These are phyloP conservation scores for Linepithema humile DNA, from an alignment of 1,140 invertebrate species.

Conservation along the genomic window DNA sequence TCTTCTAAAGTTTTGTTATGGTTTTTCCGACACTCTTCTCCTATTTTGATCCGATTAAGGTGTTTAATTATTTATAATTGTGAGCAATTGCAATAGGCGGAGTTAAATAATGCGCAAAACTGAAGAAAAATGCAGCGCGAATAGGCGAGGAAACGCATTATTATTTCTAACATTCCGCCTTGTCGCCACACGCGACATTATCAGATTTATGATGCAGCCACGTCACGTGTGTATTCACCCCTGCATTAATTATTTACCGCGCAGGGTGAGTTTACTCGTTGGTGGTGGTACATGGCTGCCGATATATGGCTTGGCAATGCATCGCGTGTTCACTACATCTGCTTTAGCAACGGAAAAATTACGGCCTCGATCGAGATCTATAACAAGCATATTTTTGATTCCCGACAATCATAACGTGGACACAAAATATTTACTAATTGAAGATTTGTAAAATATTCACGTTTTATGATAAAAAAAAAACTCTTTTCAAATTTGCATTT, in stretches of 20 bases:
- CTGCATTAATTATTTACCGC: slow-evolving; percentile 60
- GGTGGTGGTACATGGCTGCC: neutral
- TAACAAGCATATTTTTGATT: neutral
- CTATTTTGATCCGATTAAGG: slow-evolving; percentile 59
- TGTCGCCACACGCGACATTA: slow-evolving; percentile 15
- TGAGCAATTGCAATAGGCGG: neutral
- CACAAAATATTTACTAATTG: neutral
- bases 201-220: slow-evolving; percentile 32
- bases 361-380: neutral
- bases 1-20: slow-evolving; percentile 43
- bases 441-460: neutral
- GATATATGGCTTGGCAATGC: neutral
- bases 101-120: neutral
- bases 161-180: slow-evolving; percentile 18
- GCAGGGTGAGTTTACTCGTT: slow-evolving; percentile 27
- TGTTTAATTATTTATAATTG: slow-evolving; percentile 52
- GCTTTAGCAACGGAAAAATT: neutral
- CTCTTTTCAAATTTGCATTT: neutral
- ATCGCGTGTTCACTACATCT: slow-evolving; percentile 12
- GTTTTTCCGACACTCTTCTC: slow-evolving; percentile 64
- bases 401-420: neutral
- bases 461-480: neutral
- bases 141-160: neutral
- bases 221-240: slow-evolving; percentile 30
- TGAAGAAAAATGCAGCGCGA: neutral